Evolutionary conservation across 2,888 invertebrate species (phyloP).

Genomic region (Sinodicranocentrus sp.): DNA sequence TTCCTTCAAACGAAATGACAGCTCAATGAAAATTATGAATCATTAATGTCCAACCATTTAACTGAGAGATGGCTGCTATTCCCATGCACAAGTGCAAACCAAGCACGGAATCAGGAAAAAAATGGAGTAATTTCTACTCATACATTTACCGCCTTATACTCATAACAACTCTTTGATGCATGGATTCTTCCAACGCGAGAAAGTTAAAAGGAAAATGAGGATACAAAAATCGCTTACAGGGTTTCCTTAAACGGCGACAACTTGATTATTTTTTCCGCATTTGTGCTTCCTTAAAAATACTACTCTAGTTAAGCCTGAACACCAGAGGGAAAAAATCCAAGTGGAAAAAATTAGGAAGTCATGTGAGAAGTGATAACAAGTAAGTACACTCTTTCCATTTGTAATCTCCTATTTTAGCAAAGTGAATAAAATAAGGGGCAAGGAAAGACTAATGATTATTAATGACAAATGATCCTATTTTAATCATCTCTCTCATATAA

Average conservation of each 20-base stretch:
- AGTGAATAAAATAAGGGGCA: no score
- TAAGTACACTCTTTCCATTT: no score
- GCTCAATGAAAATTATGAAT: conserved; percentile 19
- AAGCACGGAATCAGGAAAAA: no score
- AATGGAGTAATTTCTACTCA: no score
- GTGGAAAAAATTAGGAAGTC: background rate
- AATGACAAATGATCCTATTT: conserved; percentile 38
- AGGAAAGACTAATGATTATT: conserved; percentile 21
- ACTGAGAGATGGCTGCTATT: no score
- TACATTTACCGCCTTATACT: no score
- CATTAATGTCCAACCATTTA: conserved; percentile 22
- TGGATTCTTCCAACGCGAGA: background rate
- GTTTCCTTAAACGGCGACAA: conserved; percentile 4
- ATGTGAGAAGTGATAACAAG: background rate
- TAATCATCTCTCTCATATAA: conserved; percentile 5
- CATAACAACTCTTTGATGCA: background rate
- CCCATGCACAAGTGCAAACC: no score
- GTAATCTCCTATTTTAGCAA: no score
- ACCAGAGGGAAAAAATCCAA: no score
- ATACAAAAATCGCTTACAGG: background rate
- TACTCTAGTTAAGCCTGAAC: background rate
- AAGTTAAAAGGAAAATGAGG: background rate
- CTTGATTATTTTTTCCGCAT: background rate
- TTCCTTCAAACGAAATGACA: conserved; percentile 12
- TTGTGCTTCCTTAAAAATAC: background rate